These are phyloP conservation scores for Drosophila erecta DNA, from an alignment of 1,140 invertebrate genomes.

Conservation along the genomic window DNA sequence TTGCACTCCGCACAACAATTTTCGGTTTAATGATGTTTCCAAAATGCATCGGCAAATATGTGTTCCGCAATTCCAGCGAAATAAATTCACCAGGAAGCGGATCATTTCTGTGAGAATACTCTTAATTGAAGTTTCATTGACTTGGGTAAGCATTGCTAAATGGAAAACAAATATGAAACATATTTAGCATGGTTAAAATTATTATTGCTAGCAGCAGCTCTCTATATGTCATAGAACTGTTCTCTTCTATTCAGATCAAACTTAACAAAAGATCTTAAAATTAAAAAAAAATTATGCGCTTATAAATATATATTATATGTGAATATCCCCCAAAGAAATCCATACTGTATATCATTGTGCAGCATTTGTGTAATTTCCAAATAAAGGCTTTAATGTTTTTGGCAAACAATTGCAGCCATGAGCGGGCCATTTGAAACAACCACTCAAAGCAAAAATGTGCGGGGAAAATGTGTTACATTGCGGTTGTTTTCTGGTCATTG, in stretches of 20 bases:
- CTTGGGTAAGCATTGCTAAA: no score
- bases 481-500: constrained; percentile 78
- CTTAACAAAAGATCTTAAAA: neutral
- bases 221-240: no score
- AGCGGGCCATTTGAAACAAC: constrained; percentile 1
- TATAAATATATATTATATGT: no score
- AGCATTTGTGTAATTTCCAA: constrained; percentile 73
- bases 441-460: constrained; percentile 39
- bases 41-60: constrained; percentile 79
- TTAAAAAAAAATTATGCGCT: neutral
- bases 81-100: constrained; percentile 29
- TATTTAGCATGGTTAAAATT: no score
- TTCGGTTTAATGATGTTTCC: constrained; percentile 79
- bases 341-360: constrained; percentile 1
- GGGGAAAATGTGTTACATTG: constrained; percentile 76
- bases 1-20: constrained; percentile 72
- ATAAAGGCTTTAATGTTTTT: constrained; percentile 81
- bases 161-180: neutral
- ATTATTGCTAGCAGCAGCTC: no score
- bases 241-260: no score
- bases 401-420: constrained; percentile 70
- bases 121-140: constrained; percentile 1
- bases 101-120: constrained; percentile 1
- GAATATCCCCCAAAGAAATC: neutral
- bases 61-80: constrained; percentile 60